Evolutionary conservation across 2,113 vertebrate species (phyloP).

Genomic region (Aix galericulata): DNA sequence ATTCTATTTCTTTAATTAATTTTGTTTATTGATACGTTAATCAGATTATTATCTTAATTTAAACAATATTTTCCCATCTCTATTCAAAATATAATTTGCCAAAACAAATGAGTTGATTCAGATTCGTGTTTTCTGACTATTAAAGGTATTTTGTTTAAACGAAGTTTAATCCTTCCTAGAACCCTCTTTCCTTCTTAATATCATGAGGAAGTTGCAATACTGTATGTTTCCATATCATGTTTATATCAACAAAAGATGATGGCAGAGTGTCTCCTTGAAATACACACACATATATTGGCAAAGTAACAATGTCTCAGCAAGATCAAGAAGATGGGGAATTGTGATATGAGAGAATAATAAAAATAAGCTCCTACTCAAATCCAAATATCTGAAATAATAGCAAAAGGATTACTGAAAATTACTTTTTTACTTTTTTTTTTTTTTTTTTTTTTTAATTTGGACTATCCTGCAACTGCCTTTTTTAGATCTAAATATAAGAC

Average conservation of each 20-base stretch:
- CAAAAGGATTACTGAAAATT: not conserved
- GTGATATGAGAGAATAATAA: not conserved
- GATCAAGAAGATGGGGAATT: not conserved
- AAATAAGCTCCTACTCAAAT: not conserved
- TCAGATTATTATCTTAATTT: not conserved
- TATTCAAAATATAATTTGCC: not conserved
- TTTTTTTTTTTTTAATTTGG: not conserved
- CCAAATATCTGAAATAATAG: conserved; percentile 1
- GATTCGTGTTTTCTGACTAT: not conserved
- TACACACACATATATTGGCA: not conserved
- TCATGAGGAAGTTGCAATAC: not conserved
- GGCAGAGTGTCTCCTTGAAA: not conserved
- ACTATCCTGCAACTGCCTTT: not conserved
- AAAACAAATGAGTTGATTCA: not conserved
- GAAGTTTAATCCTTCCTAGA: not conserved
- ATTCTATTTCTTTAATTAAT: not conserved
- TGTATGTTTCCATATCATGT: not conserved
- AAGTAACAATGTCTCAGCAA: not conserved
- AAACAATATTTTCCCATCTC: no score
- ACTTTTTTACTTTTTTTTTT: not conserved
- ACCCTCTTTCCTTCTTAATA: not conserved
- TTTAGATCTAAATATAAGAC: not conserved
- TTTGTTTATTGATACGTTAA: not conserved
- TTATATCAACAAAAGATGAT: not conserved
- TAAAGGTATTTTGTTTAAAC: not conserved